Conservation (phyloP, 2,888 invertebrate species). For the Chrysolina americana region DNA sequence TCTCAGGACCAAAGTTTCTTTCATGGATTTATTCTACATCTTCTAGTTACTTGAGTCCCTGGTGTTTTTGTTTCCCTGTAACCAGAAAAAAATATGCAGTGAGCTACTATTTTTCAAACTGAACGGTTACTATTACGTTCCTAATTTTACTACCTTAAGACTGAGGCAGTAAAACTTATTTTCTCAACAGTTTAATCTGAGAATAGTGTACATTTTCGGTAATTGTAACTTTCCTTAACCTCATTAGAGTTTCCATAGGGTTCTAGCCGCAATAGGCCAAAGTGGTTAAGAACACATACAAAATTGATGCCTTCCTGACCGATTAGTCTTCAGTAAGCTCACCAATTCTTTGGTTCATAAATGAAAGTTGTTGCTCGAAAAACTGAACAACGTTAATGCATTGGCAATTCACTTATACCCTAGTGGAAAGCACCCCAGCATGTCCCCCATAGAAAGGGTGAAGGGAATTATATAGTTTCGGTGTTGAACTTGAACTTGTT, state of each 20-base stretch:
- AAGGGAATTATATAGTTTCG: constrained; percentile 27
- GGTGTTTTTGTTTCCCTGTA: too few relatives aligned
- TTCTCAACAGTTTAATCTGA: too few relatives aligned
- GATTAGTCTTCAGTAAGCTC: neutral
- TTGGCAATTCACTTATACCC: constrained; percentile 39
- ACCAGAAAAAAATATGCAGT: too few relatives aligned
- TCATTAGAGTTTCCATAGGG: neutral
- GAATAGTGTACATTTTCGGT: too few relatives aligned
- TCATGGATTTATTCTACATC: too few relatives aligned
- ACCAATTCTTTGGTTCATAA: neutral
- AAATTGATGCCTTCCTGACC: neutral
- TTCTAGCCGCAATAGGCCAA: neutral
- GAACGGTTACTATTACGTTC: too few relatives aligned
- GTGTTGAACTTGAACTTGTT: constrained; percentile 44
- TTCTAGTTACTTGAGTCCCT: too few relatives aligned
- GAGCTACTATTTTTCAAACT: too few relatives aligned
- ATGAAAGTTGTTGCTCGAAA: constrained; percentile 11
- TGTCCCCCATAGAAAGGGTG: constrained; percentile 38
- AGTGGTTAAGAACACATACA: neutral
- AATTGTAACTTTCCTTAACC: neutral
- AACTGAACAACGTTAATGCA: constrained; percentile 25
- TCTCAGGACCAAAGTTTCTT: too few relatives aligned
- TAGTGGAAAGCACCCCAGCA: constrained; percentile 38
- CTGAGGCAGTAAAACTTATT: too few relatives aligned
- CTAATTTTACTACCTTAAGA: too few relatives aligned